Base-by-base conservation (phyloP, 1,140 invertebrate genomes). In the Drosophila dunni region DNA sequence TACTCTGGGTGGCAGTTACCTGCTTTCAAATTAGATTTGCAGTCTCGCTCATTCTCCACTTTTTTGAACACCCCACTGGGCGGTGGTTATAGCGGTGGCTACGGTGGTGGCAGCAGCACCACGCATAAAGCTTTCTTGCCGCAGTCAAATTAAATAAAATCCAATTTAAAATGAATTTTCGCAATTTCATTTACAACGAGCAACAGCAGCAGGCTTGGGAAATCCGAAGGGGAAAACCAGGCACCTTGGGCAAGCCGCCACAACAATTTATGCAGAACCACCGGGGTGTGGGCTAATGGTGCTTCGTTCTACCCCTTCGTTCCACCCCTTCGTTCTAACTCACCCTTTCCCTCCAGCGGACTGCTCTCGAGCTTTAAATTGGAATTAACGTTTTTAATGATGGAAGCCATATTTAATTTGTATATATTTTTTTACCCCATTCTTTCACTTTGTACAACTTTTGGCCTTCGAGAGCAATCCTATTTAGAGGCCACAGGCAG, bases 121-220 rank as follows among this genome's bases (percentile, higher is more conserved):
- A 78, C 71, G 82, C 82, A 78, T 73, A 88, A 88, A 88, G 83
- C 83, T 80, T 78, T 78, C 65, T 88, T 74, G 77, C 84, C 84
- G 75, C 84, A 89, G 84, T 89, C 78, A 89, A 89, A 89, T 89
- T 89, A 89, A 89, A 89, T 89, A 89, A 89, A 89, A 89, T 89
- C 84, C 84, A 89, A 89, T 89, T 89, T 89, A 89, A 89, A 89
- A 89, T 89, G 84, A 89, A 89, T 89, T 89, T 89, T 89, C 84
- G 84, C 84, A 89, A 89, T 89, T 89, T 89, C 84, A 89, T 89
- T 89, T 89, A 89, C 82, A 84, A 78, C 67, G 80, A 64, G 51
- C 64, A 76, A 72, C 64, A 48, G 36, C 66, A 38, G 56, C 64
- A 72, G 64, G 63, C 36, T 33, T 57, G 29, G 36, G 3, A 67